These are phyloP conservation scores for Macrotrachela quadricornifera DNA, from an alignment of 1,140 invertebrate species.

Conservation along the genomic window DNA sequence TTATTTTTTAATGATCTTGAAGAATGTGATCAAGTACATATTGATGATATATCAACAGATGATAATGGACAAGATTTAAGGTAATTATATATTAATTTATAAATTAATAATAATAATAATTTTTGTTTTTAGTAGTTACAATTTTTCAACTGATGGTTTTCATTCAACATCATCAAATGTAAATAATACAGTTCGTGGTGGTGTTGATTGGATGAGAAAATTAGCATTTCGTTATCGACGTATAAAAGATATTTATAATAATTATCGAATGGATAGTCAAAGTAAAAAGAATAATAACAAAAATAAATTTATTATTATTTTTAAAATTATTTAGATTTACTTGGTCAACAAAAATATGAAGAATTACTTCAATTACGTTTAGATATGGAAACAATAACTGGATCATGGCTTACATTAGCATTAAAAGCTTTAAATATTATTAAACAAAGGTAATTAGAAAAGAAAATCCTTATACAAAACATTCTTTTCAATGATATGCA, in stretches of 20 bases:
- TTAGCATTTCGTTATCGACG: constrained; percentile 76
- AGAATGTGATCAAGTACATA: constrained; percentile 91
- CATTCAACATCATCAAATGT: constrained; percentile 47
- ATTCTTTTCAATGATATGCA: no score
- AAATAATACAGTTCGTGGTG: constrained; percentile 42
- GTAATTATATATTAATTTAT: constrained; percentile 20
- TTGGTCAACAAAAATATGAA: constrained; percentile 42
- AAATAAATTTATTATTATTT: no score
- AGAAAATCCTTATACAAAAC: no score
- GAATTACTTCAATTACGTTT: constrained; percentile 67
- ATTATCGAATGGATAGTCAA: constrained; percentile 36
- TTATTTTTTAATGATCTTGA: constrained; percentile 94
- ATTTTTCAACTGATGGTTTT: constrained; percentile 76
- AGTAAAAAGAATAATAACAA: constrained; percentile 33
- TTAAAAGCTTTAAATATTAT: constrained; percentile 78
- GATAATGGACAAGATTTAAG: constrained; percentile 84
- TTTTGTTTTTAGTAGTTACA: constrained; percentile 47
- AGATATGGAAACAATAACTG: constrained; percentile 69
- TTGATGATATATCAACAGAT: constrained; percentile 83
- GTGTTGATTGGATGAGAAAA: constrained; percentile 85
- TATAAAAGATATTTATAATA: constrained; percentile 85
- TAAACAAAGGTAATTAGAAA: constrained; percentile 34
- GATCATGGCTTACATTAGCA: constrained; percentile 74
- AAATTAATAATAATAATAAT: background rate
- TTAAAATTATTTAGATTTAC: no score